Conservation (phyloP, 2,797 vertebrate genomes). For the Oophaga sylvatica region DNA sequence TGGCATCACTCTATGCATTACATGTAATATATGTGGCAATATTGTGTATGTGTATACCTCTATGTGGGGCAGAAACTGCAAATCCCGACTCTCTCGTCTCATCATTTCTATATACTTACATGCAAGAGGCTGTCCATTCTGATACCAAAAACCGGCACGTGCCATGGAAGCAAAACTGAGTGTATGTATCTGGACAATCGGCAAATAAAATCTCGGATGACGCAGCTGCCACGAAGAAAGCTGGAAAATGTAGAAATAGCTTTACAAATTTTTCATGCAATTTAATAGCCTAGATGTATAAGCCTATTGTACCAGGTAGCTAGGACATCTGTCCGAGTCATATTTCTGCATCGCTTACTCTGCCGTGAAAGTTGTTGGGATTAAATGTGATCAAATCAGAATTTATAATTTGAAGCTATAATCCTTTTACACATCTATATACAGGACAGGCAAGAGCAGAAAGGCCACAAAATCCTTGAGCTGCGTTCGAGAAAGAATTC, state of each 20-base stretch:
- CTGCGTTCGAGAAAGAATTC: background rate
- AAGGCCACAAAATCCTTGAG: too few species aligned
- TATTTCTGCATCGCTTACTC: background rate
- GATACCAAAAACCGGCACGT: conserved; percentile 39
- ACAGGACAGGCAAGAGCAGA: background rate
- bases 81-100: background rate
- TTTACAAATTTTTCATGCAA: background rate
- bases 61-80: background rate
- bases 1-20: background rate
- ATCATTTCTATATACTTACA: conserved; percentile 30
- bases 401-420: background rate
- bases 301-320: background rate
- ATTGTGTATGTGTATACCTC: background rate
- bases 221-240: background rate
- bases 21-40: background rate
- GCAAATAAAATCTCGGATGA: conserved; percentile 25
- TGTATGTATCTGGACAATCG: conserved; percentile 20
- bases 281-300: background rate
- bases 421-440: background rate
- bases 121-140: conserved; percentile 39
- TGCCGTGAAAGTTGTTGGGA: background rate
- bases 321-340: background rate
- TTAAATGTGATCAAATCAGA: background rate
- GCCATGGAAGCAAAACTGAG: conserved; percentile 46
- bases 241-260: background rate